A percentile compares a stretch with the other conserved stretches of the same genome.
Conservation (phyloP, 2,888 invertebrate species). For the Lasioglossum pauxillum region DNA sequence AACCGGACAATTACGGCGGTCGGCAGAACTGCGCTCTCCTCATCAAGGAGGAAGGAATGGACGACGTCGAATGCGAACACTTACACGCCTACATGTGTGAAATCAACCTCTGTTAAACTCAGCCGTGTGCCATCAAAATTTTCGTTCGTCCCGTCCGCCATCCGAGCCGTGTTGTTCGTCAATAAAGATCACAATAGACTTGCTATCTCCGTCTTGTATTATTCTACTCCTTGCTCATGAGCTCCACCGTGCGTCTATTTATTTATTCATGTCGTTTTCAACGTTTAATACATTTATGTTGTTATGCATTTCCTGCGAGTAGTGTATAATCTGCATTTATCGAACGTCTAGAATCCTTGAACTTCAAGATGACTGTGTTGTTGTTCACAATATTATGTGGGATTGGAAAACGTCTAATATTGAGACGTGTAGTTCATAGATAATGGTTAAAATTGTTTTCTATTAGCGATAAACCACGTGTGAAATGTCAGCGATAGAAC, state of each 20-base stretch:
- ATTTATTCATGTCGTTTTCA: too few relatives aligned
- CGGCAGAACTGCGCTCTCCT: conserved; percentile 55
- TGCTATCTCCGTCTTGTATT: not conserved
- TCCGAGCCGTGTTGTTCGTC: not conserved
- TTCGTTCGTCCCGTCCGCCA: not conserved
- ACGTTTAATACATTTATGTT: too few relatives aligned
- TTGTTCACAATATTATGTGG: too few relatives aligned
- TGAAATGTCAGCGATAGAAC: too few relatives aligned
- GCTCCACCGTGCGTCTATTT: not conserved
- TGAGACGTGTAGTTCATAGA: too few relatives aligned
- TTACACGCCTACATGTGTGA: conserved; percentile 47
- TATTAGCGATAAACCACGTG: too few relatives aligned
- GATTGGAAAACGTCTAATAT: too few relatives aligned
- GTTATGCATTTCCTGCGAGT: too few relatives aligned
- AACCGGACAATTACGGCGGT: conserved; percentile 55
- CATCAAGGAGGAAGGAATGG: conserved; percentile 45
- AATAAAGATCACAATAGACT: not conserved
- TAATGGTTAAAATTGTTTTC: too few relatives aligned
- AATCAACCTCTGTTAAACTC: conserved; percentile 13
- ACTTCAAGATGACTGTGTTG: too few relatives aligned
- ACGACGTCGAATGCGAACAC: conserved; percentile 47
- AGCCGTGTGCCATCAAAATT: not conserved
- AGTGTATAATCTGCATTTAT: too few relatives aligned
- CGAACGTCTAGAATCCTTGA: too few relatives aligned
- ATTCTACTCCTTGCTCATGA: not conserved